phyloP scores from a whole-genome alignment of 2,888 invertebrate genomes.

The Oligia latruncula region DNA sequence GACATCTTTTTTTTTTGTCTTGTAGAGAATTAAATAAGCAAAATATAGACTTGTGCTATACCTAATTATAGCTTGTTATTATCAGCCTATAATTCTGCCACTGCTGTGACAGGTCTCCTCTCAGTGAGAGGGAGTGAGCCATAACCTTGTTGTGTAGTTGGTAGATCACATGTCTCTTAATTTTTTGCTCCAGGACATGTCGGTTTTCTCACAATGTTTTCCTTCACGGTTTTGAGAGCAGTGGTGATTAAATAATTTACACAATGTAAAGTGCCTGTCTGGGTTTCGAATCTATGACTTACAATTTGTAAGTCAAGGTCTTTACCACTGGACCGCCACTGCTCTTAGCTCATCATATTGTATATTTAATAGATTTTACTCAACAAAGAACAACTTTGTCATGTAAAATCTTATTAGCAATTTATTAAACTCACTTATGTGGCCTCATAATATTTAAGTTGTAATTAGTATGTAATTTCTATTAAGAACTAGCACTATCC shows the following conservation, averaged over 20 bases:
- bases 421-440: not conserved
- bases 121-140: not conserved
- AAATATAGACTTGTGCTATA: not conserved
- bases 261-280: not conserved
- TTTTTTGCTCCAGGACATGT: not conserved
- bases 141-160: not conserved
- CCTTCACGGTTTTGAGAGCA: not conserved
- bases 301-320: not conserved
- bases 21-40: not conserved
- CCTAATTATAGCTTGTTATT: not conserved
- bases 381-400: not conserved
- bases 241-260: not conserved
- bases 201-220: not conserved
- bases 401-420: not conserved
- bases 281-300: too few relatives aligned
- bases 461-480: conserved; percentile 7
- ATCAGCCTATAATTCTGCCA: not conserved
- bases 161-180: not conserved
- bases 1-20: too few relatives aligned
- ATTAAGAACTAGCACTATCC: too few relatives aligned
- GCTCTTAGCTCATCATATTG: not conserved
- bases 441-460: not conserved
- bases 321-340: not conserved
- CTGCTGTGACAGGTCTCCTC: not conserved
- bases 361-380: not conserved